phyloP scores from a whole-genome alignment of 1,140 invertebrate species.

The Zaprionus ghesquierei region DNA sequence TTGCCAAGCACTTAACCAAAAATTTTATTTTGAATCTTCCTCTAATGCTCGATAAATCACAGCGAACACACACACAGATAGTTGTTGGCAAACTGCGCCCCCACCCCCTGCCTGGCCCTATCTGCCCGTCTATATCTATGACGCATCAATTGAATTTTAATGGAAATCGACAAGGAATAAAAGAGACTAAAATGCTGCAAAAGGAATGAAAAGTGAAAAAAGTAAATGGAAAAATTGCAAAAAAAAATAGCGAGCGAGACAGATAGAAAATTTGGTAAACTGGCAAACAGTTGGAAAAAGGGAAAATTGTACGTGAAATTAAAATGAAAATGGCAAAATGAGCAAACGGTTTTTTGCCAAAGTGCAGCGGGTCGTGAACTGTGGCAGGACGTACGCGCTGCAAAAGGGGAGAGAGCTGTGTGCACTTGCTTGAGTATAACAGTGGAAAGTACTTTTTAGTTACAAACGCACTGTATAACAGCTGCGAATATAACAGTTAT shows the following conservation, averaged over 20 bases:
- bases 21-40: constrained; percentile 77
- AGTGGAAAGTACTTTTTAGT: not conserved
- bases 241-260: constrained; percentile 3
- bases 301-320: constrained; percentile 71
- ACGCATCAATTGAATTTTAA: constrained; percentile 80
- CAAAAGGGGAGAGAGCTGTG: too few species aligned
- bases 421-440: too few species aligned
- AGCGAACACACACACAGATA: constrained; percentile 42
- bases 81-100: constrained; percentile 61
- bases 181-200: constrained; percentile 77
- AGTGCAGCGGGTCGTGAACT: constrained; percentile 59
- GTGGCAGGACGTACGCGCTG: constrained; percentile 17
- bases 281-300: constrained; percentile 57
- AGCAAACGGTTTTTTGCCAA: constrained; percentile 63
- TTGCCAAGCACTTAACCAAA: constrained; percentile 76
- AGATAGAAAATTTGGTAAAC: constrained; percentile 13
- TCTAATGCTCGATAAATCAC: constrained; percentile 78
- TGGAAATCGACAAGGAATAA: constrained; percentile 81
- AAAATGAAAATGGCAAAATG: constrained; percentile 70
- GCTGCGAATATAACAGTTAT: too few species aligned
- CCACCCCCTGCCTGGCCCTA: not conserved
- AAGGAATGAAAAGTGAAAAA: constrained; percentile 41
- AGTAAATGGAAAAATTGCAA: not conserved
- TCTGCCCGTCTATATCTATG: constrained; percentile 30
- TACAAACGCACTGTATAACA: too few species aligned